Percentiles rank a stretch among this genome's conserved stretches.
These are phyloP conservation scores for Furcula furcula DNA, from an alignment of 2,888 invertebrate genomes.

Conservation along the genomic window DNA sequence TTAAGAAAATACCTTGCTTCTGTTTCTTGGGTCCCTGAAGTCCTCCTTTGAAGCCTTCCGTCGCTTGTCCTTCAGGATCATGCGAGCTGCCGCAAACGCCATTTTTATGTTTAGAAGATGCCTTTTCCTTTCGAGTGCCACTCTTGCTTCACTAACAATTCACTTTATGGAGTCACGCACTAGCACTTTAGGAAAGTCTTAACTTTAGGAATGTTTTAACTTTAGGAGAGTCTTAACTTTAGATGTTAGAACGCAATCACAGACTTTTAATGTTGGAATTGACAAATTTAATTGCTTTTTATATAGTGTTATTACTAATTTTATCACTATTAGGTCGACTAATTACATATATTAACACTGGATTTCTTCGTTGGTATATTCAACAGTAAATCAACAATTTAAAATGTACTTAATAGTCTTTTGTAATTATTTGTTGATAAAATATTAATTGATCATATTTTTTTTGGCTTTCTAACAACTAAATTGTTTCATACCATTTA, in stretches of 20 bases:
- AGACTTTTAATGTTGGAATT: conserved; percentile 48
- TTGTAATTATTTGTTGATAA: conserved; percentile 26
- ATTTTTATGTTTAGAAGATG: conserved; percentile 67
- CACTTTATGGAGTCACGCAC: conserved; percentile 14
- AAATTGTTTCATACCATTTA: too few relatives aligned
- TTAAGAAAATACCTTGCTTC: conserved; percentile 88
- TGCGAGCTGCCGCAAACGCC: conserved; percentile 92
- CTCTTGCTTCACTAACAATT: conserved; percentile 21
- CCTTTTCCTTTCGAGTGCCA: conserved; percentile 33
- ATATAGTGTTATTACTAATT: conserved; percentile 20
- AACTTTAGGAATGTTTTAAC: conserved; percentile 17
- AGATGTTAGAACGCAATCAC: conserved; percentile 44
- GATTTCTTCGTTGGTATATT: conserved; percentile 44
- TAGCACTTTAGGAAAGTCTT: conserved; percentile 6
- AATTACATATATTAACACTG: conserved; percentile 27
- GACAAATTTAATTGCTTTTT: conserved; percentile 50
- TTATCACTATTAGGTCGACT: too few relatives aligned
- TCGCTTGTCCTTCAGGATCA: conserved; percentile 91
- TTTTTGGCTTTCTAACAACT: too few relatives aligned
- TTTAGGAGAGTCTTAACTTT: conserved; percentile 11
- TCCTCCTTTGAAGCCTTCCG: conserved; percentile 91
- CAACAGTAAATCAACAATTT: conserved; percentile 11
- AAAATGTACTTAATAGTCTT: too few relatives aligned
- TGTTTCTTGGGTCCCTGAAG: conserved; percentile 86
- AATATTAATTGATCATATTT: conserved; percentile 36